Evolutionary conservation across 2,113 vertebrate species (phyloP).

Genomic region (Falco punctatus): DNA sequence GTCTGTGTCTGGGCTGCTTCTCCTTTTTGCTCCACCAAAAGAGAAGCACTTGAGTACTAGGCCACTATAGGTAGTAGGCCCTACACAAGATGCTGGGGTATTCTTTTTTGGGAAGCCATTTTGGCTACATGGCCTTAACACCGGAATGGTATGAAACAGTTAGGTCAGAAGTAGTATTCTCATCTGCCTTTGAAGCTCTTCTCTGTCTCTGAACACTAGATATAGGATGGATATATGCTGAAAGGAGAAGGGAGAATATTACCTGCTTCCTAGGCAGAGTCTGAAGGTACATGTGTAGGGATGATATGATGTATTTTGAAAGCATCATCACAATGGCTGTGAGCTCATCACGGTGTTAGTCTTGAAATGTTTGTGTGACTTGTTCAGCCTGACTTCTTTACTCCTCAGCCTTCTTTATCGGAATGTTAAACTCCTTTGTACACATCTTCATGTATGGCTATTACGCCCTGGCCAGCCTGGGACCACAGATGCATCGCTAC

Average conservation of each 20-base stretch:
- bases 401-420: slow-evolving; percentile 75
- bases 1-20: not conserved
- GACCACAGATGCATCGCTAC: slow-evolving; percentile 71
- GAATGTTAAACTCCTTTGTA: slow-evolving; percentile 80
- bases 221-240: not conserved
- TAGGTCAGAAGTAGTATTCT: not conserved
- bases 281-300: not conserved
- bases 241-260: not conserved
- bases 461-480: slow-evolving; percentile 74
- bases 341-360: not conserved
- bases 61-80: not conserved
- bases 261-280: not conserved
- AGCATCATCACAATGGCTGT: not conserved
- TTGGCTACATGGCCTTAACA: not conserved
- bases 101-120: not conserved
- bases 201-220: not conserved
- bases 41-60: not conserved
- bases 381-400: not conserved
- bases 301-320: not conserved
- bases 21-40: not conserved
- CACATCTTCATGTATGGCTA: slow-evolving; percentile 79
- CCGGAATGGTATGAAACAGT: not conserved
- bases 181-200: not conserved
- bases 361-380: not conserved
- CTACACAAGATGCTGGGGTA: not conserved